These are phyloP conservation scores for Paracanthobrama guichenoti DNA, from an alignment of 2,113 vertebrate genomes.

Conservation along the genomic window DNA sequence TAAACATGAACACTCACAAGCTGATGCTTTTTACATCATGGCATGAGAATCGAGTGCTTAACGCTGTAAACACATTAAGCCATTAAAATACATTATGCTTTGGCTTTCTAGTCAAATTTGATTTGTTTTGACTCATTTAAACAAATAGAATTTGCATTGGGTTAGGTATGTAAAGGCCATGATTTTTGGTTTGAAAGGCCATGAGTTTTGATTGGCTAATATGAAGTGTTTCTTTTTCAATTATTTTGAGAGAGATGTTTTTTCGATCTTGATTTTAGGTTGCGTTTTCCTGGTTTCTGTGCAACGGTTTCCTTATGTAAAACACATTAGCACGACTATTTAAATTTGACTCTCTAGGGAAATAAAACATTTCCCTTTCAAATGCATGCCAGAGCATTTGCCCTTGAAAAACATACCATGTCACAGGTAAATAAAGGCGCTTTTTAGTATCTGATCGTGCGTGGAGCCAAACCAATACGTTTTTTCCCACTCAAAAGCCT, in stretches of 20 bases:
- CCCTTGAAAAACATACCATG: conserved; percentile 1
- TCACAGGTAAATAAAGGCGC: background rate
- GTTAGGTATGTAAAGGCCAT: background rate
- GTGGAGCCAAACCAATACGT: background rate
- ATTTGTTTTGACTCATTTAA: conserved; percentile 3
- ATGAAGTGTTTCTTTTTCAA: background rate
- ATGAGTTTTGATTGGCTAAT: background rate
- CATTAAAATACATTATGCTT: conserved; percentile 5
- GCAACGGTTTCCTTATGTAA: too few relatives aligned
- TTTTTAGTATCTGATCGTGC: background rate
- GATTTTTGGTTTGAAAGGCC: background rate
- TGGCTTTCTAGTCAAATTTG: conserved; percentile 17
- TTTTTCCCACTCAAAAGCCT: background rate
- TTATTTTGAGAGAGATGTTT: background rate
- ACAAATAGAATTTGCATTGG: background rate
- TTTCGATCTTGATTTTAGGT: background rate
- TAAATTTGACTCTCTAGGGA: background rate
- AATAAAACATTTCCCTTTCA: background rate
- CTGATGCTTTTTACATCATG: conserved; percentile 30
- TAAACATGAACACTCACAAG: conserved; percentile 17
- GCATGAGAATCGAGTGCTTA: background rate
- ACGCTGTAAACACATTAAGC: conserved; percentile 9
- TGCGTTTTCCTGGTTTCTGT: background rate
- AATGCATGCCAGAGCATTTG: conserved; percentile 10
- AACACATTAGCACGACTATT: too few relatives aligned